A percentile compares a stretch with the other conserved stretches of the same genome.
Evolutionary conservation across 2,113 vertebrate species (phyloP).

Genomic region (Osmerus mordax): DNA sequence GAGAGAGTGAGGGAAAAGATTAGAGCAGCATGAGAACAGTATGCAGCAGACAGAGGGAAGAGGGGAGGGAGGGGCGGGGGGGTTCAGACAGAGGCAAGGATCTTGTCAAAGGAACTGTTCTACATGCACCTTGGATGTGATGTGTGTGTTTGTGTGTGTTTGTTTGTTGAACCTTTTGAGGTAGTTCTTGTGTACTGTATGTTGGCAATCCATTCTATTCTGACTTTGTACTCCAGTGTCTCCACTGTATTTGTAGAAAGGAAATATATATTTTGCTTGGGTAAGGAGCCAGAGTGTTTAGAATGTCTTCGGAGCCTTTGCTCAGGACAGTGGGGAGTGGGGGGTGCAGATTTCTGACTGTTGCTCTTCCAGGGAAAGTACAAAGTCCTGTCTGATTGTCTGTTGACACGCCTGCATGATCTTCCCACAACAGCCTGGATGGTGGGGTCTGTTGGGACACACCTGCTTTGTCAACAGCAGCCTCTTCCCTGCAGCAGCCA

Average conservation of each 20-base stretch:
- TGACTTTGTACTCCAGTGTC: too few relatives aligned
- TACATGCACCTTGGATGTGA: slow-evolving; percentile 3
- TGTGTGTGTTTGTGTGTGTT: slow-evolving; percentile 22
- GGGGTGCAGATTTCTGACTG: slow-evolving; percentile 3
- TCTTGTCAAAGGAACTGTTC: neutral
- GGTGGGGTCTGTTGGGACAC: slow-evolving; percentile 56
- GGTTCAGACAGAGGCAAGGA: neutral
- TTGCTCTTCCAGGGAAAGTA: slow-evolving; percentile 60
- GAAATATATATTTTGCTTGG: slow-evolving; percentile 10
- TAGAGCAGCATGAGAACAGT: slow-evolving; percentile 42
- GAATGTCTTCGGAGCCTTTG: slow-evolving; percentile 37
- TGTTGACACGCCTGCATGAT: slow-evolving; percentile 58
- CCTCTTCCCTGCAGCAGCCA: slow-evolving; percentile 60
- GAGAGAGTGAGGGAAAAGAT: slow-evolving; percentile 35
- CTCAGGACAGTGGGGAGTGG: slow-evolving; percentile 19
- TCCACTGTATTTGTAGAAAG: too few relatives aligned
- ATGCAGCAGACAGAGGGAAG: slow-evolving; percentile 26
- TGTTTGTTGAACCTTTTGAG: slow-evolving; percentile 5
- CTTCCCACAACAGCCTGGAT: slow-evolving; percentile 62
- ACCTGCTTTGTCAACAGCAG: slow-evolving; percentile 67
- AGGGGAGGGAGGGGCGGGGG: neutral
- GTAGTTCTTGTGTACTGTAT: too few relatives aligned
- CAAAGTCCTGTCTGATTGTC: slow-evolving; percentile 69
- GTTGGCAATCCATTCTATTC: too few relatives aligned
- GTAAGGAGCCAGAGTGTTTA: slow-evolving; percentile 33